phyloP scores from a whole-genome alignment of 2,113 vertebrate genomes.

The Microcebus jonahi region DNA sequence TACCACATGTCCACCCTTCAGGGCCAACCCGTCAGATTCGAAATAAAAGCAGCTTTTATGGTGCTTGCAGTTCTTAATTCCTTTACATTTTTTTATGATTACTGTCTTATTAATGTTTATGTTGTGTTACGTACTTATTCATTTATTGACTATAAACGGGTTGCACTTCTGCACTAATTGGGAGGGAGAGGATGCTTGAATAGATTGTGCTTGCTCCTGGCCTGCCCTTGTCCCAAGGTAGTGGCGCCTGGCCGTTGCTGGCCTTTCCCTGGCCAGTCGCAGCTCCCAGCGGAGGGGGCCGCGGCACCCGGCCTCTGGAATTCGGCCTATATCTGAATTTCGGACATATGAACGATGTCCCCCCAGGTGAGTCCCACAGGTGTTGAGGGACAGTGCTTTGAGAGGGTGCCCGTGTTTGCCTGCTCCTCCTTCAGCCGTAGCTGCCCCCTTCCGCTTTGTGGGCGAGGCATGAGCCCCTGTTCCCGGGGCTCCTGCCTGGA shows the following conservation, averaged over 20 bases:
- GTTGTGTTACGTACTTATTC: too few relatives aligned
- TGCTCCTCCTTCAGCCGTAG: neutral
- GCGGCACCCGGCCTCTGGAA: fast-evolving
- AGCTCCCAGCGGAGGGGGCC: neutral
- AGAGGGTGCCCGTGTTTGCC: too few relatives aligned
- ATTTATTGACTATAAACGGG: neutral
- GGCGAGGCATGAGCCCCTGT: too few relatives aligned
- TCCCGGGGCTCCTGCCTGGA: fast-evolving
- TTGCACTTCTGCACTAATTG: neutral
- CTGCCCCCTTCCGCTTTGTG: too few relatives aligned
- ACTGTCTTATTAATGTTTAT: neutral
- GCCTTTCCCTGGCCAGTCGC: neutral
- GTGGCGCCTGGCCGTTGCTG: fast-evolving
- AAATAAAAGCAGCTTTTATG: neutral
- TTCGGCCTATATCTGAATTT: neutral
- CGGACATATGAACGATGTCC: fast-evolving
- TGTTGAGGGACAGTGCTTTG: fast-evolving
- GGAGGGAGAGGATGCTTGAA: fast-evolving
- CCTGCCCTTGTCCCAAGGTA: fast-evolving
- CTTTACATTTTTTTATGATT: neutral
- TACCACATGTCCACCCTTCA: fast-evolving
- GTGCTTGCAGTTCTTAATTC: neutral
- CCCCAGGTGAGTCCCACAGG: too few relatives aligned
- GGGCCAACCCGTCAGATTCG: neutral
- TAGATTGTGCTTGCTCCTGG: fast-evolving